Evolutionary conservation across 2,113 vertebrate species (phyloP).

Genomic region (Mungos mungo): DNA sequence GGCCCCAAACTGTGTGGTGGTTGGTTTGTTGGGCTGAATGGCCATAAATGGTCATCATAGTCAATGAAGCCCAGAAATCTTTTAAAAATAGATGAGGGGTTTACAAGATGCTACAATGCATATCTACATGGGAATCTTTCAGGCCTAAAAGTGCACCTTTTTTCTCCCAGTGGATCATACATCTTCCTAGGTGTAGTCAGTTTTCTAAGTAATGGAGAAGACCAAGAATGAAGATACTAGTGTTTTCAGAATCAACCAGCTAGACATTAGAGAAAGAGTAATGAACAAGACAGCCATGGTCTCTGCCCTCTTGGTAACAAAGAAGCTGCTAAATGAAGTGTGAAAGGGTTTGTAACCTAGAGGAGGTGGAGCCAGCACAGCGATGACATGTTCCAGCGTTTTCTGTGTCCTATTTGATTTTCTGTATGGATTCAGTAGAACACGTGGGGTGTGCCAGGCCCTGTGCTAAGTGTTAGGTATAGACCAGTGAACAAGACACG

Average conservation of each 20-base stretch:
- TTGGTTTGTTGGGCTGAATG: slow-evolving; percentile 45
- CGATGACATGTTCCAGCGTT: fast-evolving
- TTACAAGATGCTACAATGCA: background rate
- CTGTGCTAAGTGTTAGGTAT: background rate
- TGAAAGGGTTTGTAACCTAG: background rate
- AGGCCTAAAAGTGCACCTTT: background rate
- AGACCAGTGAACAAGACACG: background rate
- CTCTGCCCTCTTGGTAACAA: background rate
- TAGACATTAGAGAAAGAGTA: background rate
- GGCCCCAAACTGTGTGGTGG: background rate
- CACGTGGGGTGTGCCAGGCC: background rate
- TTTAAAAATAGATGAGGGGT: slow-evolving; percentile 55
- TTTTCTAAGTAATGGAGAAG: background rate
- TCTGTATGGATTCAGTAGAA: background rate
- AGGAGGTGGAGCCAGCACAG: background rate
- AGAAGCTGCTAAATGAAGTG: background rate
- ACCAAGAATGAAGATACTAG: background rate
- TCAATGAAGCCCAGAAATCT: slow-evolving; percentile 45
- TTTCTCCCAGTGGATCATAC: background rate
- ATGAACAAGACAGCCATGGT: background rate
- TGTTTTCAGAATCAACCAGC: background rate
- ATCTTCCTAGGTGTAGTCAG: background rate
- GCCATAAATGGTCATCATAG: slow-evolving; percentile 65
- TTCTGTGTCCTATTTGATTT: background rate
- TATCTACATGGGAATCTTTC: background rate